Conservation (phyloP, 2,888 invertebrate species). For the Mythimna pallens region DNA sequence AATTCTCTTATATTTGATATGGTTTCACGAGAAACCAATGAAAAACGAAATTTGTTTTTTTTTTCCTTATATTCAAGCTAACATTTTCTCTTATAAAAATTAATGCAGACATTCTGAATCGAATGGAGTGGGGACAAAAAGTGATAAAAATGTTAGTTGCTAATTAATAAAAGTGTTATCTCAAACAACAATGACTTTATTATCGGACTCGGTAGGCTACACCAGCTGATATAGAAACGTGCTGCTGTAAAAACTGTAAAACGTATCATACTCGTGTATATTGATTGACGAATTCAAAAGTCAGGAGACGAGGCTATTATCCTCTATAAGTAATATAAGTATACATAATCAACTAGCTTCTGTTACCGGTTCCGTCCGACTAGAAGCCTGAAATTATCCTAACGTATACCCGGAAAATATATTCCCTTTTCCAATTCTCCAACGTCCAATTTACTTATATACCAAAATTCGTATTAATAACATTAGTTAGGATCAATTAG, state of each 20-base stretch:
- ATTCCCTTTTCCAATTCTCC: too few relatives aligned
- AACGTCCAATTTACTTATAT: too few relatives aligned
- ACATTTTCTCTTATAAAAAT: not conserved
- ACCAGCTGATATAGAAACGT: conserved; percentile 23
- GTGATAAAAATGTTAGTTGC: conserved; percentile 32
- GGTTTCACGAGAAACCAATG: conserved; percentile 12
- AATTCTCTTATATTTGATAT: not conserved
- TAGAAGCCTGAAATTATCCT: too few relatives aligned
- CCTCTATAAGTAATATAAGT: not conserved
- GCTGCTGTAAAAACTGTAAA: conserved; percentile 27
- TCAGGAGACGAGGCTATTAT: not conserved
- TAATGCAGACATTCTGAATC: not conserved
- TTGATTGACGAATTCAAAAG: not conserved
- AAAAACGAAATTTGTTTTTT: not conserved
- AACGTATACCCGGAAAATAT: too few relatives aligned
- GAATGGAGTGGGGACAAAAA: conserved; percentile 16
- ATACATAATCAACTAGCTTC: not conserved
- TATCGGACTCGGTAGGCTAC: conserved; percentile 30
- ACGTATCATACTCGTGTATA: conserved; percentile 9
- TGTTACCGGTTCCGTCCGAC: too few relatives aligned
- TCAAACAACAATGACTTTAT: conserved; percentile 44
- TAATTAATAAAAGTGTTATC: conserved; percentile 54
- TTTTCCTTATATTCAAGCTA: not conserved
- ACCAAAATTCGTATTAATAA: too few relatives aligned
- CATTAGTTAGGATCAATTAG: not conserved